These are phyloP conservation scores for Pygoscelis adeliae DNA, from an alignment of 2,113 vertebrate genomes.

Conservation along the genomic window DNA sequence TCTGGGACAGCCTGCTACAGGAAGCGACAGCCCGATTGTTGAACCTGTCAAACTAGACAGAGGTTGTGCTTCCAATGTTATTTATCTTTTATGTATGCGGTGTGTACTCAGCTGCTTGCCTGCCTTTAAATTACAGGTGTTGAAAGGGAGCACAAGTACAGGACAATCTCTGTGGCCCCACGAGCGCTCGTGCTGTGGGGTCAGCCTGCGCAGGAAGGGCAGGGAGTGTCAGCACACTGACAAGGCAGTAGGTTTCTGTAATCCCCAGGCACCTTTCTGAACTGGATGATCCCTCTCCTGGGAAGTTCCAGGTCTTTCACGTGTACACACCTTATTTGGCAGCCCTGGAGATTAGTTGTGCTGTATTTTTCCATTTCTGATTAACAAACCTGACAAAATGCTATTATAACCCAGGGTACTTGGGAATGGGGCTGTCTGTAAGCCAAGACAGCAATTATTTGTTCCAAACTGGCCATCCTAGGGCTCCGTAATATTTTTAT, in stretches of 20 bases:
- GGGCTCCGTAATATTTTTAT: background rate
- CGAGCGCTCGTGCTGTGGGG: accelerated
- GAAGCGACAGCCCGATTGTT: background rate
- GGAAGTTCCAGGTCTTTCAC: background rate
- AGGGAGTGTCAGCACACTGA: background rate
- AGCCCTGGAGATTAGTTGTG: background rate
- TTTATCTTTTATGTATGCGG: background rate
- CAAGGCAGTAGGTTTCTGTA: background rate
- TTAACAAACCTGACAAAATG: background rate
- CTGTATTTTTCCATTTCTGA: slow-evolving; percentile 59
- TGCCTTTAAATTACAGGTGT: background rate
- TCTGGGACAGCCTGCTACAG: background rate
- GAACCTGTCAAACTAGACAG: background rate
- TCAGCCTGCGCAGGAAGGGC: background rate
- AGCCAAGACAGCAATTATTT: slow-evolving; percentile 43
- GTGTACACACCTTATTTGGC: background rate
- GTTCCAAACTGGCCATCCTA: background rate
- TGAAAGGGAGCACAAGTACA: background rate
- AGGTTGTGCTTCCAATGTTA: background rate
- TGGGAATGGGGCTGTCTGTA: background rate
- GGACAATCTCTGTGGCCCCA: background rate
- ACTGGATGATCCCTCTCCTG: background rate
- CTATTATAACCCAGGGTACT: background rate
- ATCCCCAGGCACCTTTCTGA: background rate
- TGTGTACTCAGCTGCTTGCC: background rate